Percentiles rank a stretch among this genome's conserved stretches.
These are phyloP conservation scores for Nasonia longicornis DNA, from an alignment of 1,140 invertebrate species.

Conservation along the genomic window DNA sequence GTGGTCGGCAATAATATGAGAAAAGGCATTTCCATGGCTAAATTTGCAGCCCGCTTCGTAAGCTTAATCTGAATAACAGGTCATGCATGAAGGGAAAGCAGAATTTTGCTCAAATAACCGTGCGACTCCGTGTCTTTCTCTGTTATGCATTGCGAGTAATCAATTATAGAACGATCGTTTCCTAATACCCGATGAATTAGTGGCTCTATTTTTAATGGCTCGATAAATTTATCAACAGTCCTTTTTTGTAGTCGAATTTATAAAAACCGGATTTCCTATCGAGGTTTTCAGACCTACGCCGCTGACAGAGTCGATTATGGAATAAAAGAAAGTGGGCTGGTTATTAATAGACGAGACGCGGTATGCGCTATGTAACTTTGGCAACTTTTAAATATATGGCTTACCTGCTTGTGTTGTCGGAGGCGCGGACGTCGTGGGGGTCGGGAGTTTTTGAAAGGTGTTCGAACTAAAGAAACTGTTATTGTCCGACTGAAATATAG, in stretches of 20 bases:
- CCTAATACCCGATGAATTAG: no score
- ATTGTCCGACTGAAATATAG: conserved; percentile 71
- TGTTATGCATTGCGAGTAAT: no score
- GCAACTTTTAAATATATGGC: conserved; percentile 3
- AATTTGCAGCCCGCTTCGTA: background rate
- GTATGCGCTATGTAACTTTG: background rate
- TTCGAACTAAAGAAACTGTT: conserved; percentile 72
- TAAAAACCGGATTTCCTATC: background rate
- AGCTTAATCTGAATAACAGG: background rate
- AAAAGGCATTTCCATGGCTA: background rate
- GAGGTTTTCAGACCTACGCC: background rate
- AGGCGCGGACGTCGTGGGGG: conserved; percentile 57
- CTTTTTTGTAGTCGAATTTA: no score
- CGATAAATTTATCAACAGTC: no score
- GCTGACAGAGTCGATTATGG: background rate
- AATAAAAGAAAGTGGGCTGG: background rate
- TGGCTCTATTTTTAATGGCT: no score
- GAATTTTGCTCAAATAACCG: conserved; percentile 23
- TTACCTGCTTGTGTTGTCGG: conserved; percentile 62
- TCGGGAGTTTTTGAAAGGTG: conserved; percentile 69
- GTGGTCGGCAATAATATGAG: background rate
- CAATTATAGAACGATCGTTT: no score
- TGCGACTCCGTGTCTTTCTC: no score
- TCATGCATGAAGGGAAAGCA: background rate
- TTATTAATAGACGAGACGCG: no score